A percentile compares a stretch with the other conserved stretches of the same genome.
phyloP scores from a whole-genome alignment of 2,113 vertebrate genomes.

The Beaufortia kweichowensis region DNA sequence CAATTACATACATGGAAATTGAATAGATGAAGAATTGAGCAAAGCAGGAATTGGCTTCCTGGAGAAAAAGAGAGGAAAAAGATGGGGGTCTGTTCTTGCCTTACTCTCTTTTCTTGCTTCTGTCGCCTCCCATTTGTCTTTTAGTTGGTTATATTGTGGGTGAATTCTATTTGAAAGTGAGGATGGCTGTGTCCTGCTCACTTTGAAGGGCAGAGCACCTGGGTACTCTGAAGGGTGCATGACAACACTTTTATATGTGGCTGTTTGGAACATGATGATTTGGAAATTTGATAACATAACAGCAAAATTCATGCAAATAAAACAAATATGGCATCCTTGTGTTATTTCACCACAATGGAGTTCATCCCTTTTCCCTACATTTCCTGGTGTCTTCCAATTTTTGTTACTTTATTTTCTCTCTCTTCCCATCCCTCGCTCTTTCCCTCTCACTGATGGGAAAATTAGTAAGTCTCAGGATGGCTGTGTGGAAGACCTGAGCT shows the following conservation, averaged over 20 bases:
- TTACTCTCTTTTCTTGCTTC: conserved; percentile 36
- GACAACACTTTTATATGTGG: neutral
- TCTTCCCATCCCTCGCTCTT: conserved; percentile 6
- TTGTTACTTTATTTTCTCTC: neutral
- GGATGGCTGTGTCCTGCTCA: neutral
- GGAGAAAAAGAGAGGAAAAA: conserved; percentile 41
- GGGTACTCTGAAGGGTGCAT: neutral
- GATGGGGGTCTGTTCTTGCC: conserved; percentile 44
- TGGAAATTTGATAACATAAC: too few relatives aligned
- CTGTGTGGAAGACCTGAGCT: conserved; percentile 54
- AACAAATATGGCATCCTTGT: too few relatives aligned
- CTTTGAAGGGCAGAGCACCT: neutral
- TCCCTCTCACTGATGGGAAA: conserved; percentile 44
- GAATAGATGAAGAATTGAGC: conserved; percentile 55
- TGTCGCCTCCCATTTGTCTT: conserved; percentile 13
- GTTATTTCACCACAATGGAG: too few relatives aligned
- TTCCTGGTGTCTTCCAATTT: neutral
- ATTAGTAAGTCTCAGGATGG: conserved; percentile 49
- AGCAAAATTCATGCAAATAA: too few relatives aligned
- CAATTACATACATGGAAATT: conserved; percentile 61
- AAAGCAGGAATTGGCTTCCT: conserved; percentile 41
- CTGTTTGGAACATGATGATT: neutral
- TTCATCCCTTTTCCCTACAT: neutral
- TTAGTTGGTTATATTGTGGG: conserved; percentile 15
- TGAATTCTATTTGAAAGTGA: neutral